Percentiles rank a stretch among this genome's conserved stretches.
Conservation (phyloP, 2,888 invertebrate genomes). For the Drosophila silvestris region DNA sequence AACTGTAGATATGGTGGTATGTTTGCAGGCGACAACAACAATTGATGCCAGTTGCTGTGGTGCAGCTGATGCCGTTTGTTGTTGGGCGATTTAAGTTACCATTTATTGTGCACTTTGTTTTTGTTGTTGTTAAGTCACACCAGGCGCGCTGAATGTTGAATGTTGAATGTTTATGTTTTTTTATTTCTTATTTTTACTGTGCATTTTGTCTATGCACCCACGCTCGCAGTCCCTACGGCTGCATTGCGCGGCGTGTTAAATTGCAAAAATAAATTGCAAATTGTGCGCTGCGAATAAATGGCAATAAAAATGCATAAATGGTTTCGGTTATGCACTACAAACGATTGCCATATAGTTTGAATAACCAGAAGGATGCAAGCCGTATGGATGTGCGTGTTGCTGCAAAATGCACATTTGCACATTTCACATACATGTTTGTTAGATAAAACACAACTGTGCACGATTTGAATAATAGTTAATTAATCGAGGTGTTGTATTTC, state of each 20-base stretch:
- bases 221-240: constrained; percentile 11
- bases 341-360: constrained; percentile 55
- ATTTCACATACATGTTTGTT: not conserved
- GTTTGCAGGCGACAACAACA: constrained; percentile 29
- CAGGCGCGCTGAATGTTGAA: constrained; percentile 48
- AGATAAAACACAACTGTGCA: not conserved
- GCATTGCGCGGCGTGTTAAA: constrained; percentile 70
- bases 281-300: constrained; percentile 73
- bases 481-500: constrained; percentile 61
- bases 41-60: constrained; percentile 48
- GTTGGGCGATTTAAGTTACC: constrained; percentile 73
- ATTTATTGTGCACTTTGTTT: constrained; percentile 74
- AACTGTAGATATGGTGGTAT: constrained; percentile 11
- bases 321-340: constrained; percentile 69
- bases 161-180: not conserved
- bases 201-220: constrained; percentile 29
- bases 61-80: constrained; percentile 31
- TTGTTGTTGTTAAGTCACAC: constrained; percentile 65
- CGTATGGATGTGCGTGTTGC: not conserved
- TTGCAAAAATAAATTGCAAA: constrained; percentile 80
- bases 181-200: not conserved
- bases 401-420: constrained; percentile 2
- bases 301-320: constrained; percentile 80
- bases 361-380: constrained; percentile 59
- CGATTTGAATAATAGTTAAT: constrained; percentile 44